Evolutionary conservation across 2,113 vertebrate genomes (phyloP).

Genomic region (Andinoacara biseriatus): DNA sequence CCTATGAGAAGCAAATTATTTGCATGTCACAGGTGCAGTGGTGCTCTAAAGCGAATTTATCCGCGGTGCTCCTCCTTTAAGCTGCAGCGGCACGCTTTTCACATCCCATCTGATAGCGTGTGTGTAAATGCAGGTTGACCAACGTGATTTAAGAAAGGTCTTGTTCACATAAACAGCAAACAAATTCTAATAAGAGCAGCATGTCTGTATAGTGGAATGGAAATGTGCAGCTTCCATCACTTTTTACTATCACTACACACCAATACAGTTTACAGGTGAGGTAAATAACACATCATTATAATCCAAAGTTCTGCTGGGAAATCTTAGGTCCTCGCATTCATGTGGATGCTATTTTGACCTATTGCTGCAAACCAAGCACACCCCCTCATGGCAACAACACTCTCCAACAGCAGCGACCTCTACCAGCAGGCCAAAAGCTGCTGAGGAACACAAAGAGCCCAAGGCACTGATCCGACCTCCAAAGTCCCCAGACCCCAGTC

Average conservation of each 20-base stretch:
- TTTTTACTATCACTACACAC: background rate
- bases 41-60: conserved; percentile 42
- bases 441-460: background rate
- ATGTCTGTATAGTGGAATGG: background rate
- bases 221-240: background rate
- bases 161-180: background rate
- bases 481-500: background rate
- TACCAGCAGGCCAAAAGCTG: background rate
- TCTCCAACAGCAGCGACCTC: background rate
- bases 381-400: background rate
- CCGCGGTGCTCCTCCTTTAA: background rate
- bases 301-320: background rate
- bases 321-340: background rate
- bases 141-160: conserved; percentile 16
- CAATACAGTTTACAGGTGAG: background rate
- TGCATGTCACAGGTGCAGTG: conserved; percentile 60
- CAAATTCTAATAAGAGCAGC: conserved; percentile 27
- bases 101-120: conserved; percentile 3
- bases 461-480: background rate
- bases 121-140: conserved; percentile 1
- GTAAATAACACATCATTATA: background rate
- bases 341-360: background rate
- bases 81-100: background rate
- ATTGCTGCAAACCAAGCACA: background rate
- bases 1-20: conserved; percentile 56